A percentile compares a stretch with the other conserved stretches of the same genome.
phyloP scores from a whole-genome alignment of 2,797 vertebrate genomes.

The Catostomus latipinnis region DNA sequence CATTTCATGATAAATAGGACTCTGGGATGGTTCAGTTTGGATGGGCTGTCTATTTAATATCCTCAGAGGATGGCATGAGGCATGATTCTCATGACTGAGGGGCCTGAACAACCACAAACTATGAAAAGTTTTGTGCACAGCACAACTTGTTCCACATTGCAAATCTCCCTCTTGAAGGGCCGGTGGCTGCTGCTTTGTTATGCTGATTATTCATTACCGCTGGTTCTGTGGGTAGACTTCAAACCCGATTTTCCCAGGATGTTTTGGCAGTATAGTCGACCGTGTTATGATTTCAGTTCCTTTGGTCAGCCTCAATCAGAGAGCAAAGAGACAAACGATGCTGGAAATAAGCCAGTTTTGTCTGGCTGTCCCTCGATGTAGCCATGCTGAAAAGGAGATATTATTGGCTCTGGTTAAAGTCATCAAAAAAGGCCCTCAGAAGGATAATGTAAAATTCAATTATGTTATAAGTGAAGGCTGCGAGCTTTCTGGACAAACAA shows the following conservation, averaged over 20 bases:
- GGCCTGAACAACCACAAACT: constrained; percentile 17
- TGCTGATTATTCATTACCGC: constrained; percentile 31
- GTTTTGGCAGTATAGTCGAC: constrained; percentile 21
- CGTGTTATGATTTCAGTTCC: constrained; percentile 10
- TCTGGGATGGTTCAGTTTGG: neutral
- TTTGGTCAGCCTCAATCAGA: constrained; percentile 68
- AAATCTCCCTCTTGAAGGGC: constrained; percentile 6
- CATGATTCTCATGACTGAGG: neutral
- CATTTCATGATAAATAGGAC: neutral
- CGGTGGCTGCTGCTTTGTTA: constrained; percentile 27
- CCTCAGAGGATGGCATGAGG: neutral
- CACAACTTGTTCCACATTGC: constrained; percentile 24
- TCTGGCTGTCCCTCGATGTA: constrained; percentile 84
- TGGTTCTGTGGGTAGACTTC: constrained; percentile 29
- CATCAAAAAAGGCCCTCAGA: constrained; percentile 26
- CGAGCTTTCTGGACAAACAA: neutral
- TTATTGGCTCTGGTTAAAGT: constrained; percentile 11
- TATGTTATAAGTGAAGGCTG: neutral
- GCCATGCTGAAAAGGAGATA: constrained; percentile 74
- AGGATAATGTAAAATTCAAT: constrained; percentile 3
- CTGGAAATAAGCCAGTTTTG: constrained; percentile 83
- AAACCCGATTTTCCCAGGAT: constrained; percentile 30
- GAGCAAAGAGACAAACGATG: constrained; percentile 81
- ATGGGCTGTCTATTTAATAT: neutral
- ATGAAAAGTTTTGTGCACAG: constrained; percentile 7